Evolutionary conservation across 2,888 invertebrate species (phyloP).

Genomic region (Stenoptilia bipunctidactyla): DNA sequence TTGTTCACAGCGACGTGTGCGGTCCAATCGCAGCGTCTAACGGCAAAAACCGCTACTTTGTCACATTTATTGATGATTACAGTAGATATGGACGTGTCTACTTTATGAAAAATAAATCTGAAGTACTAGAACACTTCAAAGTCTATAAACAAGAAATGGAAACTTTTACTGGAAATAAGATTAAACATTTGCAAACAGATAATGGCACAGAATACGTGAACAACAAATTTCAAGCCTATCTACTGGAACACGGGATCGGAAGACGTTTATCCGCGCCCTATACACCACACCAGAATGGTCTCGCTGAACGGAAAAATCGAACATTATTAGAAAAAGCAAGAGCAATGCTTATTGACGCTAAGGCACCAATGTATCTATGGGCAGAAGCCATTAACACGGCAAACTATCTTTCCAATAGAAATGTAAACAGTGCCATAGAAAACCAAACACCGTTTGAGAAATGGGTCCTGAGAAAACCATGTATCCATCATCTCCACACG

Average conservation of each 20-base stretch:
- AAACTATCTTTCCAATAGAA: not conserved
- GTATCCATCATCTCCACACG: not conserved
- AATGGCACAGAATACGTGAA: not conserved
- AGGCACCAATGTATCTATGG: not conserved
- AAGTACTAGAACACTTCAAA: not conserved
- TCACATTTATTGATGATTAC: not conserved
- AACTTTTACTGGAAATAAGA: not conserved
- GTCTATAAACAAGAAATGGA: not conserved
- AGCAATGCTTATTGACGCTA: not conserved
- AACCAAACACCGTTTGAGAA: not conserved
- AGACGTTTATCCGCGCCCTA: not conserved
- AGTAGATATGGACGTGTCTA: not conserved
- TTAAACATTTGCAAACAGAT: not conserved
- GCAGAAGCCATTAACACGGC: not conserved
- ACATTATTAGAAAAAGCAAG: not conserved
- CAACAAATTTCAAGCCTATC: not conserved
- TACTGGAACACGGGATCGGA: not conserved
- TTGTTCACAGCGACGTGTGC: slow-evolving; percentile 5
- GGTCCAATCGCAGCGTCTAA: not conserved
- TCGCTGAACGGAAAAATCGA: not conserved
- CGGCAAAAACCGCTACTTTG: not conserved
- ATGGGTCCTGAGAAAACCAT: not conserved
- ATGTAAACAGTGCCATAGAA: not conserved
- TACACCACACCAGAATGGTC: slow-evolving; percentile 2
- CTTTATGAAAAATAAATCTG: not conserved